Percentiles rank a stretch among this genome's conserved stretches.
These are phyloP conservation scores for Echiichthys vipera DNA, from an alignment of 2,797 vertebrate genomes.

Conservation along the genomic window DNA sequence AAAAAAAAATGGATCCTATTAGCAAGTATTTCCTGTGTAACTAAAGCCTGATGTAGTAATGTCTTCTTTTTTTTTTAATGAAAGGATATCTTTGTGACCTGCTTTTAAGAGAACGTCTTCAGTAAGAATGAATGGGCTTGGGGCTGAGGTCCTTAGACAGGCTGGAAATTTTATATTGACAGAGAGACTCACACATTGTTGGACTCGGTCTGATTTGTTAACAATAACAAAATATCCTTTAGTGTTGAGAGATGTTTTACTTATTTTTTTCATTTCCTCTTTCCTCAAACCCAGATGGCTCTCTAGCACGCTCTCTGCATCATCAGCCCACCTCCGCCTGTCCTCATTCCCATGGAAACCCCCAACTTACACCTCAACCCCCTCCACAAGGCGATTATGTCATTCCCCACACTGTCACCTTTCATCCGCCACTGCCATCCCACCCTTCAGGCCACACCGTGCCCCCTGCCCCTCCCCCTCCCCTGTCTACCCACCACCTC, in stretches of 20 bases:
- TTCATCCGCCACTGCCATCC: slow-evolving; percentile 91
- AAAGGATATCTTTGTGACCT: not conserved
- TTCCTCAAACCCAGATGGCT: slow-evolving; percentile 85
- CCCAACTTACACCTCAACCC: slow-evolving; percentile 91
- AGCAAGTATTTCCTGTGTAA: not conserved
- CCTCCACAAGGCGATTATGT: slow-evolving; percentile 94
- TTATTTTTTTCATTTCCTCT: not conserved
- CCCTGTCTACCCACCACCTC: slow-evolving; percentile 88
- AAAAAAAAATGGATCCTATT: not conserved
- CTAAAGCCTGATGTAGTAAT: not conserved
- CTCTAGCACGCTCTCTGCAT: slow-evolving; percentile 94
- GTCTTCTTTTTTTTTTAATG: not conserved
- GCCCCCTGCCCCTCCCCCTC: slow-evolving; percentile 85
- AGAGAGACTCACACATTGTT: not conserved
- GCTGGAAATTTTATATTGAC: not conserved
- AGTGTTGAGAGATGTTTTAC: not conserved
- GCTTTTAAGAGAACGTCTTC: not conserved
- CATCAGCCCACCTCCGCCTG: slow-evolving; percentile 94
- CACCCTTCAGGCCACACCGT: slow-evolving; percentile 91
- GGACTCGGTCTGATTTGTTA: slow-evolving; percentile 1
- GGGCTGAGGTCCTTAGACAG: not conserved
- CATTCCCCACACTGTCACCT: slow-evolving; percentile 95
- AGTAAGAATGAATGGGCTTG: not conserved
- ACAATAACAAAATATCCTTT: not conserved
- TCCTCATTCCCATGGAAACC: slow-evolving; percentile 94